phyloP scores from a whole-genome alignment of 2,888 invertebrate genomes.

The Nasonia oneida region DNA sequence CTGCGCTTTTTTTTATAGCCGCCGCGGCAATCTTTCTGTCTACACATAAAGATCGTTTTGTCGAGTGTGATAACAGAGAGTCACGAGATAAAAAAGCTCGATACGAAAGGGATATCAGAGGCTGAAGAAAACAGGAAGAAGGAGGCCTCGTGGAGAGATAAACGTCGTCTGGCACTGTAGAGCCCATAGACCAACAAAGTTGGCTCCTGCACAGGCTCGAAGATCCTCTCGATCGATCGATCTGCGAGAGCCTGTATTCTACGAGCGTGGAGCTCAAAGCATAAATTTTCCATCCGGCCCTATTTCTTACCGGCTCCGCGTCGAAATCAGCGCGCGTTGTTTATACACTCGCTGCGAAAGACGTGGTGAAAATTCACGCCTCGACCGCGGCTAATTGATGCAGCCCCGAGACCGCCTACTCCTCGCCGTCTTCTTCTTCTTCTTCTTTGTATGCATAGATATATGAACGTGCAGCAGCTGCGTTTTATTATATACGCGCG shows the following conservation, averaged over 20 bases:
- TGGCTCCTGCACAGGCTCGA: background rate
- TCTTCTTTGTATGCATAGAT: background rate
- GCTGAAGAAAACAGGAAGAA: background rate
- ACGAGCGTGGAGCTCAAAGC: conserved; percentile 1
- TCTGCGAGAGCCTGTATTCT: conserved; percentile 30
- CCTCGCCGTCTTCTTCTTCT: background rate
- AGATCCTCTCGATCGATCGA: conserved; percentile 43
- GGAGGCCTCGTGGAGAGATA: conserved; percentile 13
- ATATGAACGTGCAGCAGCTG: background rate
- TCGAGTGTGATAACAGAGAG: too few relatives aligned
- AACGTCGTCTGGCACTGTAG: background rate
- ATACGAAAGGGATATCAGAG: too few relatives aligned
- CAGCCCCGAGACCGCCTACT: conserved; percentile 30
- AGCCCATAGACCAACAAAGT: conserved; percentile 13
- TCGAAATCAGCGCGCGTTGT: conserved; percentile 25
- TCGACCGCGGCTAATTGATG: conserved; percentile 47
- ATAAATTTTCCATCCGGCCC: conserved; percentile 45
- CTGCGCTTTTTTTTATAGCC: background rate
- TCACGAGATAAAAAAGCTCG: too few relatives aligned
- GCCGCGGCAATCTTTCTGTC: background rate
- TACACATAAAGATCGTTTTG: too few relatives aligned
- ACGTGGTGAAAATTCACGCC: conserved; percentile 28
- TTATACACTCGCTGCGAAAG: background rate
- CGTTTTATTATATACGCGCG: conserved; percentile 24
- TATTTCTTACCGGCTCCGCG: background rate